Conservation (phyloP, 2,113 vertebrate species). For the Indicator indicator region DNA sequence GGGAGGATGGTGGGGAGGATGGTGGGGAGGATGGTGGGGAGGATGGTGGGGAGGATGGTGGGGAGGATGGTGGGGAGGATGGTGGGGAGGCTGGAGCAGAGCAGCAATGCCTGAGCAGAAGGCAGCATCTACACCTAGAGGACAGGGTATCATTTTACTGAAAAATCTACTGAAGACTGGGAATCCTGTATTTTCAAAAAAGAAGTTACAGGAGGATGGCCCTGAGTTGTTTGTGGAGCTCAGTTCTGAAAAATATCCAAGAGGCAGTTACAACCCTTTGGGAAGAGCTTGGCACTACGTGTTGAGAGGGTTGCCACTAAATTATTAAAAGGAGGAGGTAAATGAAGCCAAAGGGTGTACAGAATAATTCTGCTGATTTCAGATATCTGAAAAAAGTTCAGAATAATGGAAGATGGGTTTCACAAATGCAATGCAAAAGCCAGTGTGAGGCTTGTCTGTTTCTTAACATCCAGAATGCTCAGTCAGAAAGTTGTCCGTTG, state of each 20-base stretch:
- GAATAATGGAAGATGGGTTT: neutral
- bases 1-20: neutral
- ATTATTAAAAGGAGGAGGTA: conserved; percentile 10
- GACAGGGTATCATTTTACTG: neutral
- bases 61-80: no score
- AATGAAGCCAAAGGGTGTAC: neutral
- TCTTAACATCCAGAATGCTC: neutral
- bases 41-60: neutral
- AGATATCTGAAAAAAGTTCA: neutral
- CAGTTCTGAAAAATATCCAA: neutral
- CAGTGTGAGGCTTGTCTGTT: neutral
- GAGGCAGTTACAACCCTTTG: neutral
- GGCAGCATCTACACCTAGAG: neutral
- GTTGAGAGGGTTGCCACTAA: neutral
- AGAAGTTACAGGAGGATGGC: neutral
- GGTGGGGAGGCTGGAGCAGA: neutral
- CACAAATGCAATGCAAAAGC: neutral
- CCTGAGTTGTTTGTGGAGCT: neutral
- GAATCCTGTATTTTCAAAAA: neutral
- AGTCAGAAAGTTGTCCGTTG: neutral
- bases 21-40: neutral
- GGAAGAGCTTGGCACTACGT: neutral
- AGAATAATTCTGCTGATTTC: neutral
- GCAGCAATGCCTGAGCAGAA: neutral
- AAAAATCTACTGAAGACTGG: neutral